A percentile compares a stretch with the other conserved stretches of the same genome.
Evolutionary conservation across 2,797 vertebrate species (phyloP).

Genomic region (Coilia nasus): DNA sequence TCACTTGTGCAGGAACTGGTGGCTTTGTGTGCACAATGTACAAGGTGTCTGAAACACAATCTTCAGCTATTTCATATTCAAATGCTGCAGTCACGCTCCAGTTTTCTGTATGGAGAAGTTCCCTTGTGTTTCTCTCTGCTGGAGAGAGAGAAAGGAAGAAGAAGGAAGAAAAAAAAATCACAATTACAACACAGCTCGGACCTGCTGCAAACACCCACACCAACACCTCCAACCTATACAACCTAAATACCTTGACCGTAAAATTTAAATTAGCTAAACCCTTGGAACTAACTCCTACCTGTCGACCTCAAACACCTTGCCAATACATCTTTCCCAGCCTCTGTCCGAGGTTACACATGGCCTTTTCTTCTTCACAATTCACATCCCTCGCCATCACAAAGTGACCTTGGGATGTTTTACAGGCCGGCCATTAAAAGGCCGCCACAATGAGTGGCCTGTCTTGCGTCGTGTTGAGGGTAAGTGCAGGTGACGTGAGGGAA

Average conservation of each 20-base stretch:
- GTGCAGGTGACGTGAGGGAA: constrained; percentile 49
- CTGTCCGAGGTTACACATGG: no score
- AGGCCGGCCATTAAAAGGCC: background rate
- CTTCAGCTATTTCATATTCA: constrained; percentile 80
- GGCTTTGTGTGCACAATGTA: constrained; percentile 76
- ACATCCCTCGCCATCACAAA: constrained; percentile 29
- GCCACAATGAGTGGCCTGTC: constrained; percentile 32
- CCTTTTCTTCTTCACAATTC: background rate
- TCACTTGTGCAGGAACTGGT: constrained; percentile 57
- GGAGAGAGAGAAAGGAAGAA: constrained; percentile 25
- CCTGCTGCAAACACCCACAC: background rate
- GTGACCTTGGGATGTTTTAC: background rate
- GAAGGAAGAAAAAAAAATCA: constrained; percentile 28
- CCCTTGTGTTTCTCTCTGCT: constrained; percentile 60
- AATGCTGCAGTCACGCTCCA: constrained; percentile 79
- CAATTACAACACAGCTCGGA: background rate
- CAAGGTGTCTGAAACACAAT: constrained; percentile 79
- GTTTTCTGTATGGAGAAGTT: constrained; percentile 73
- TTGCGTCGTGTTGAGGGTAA: constrained; percentile 42
- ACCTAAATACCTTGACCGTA: constrained; percentile 6
- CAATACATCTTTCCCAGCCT: background rate
- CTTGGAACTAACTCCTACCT: background rate
- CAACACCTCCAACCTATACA: background rate
- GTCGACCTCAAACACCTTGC: background rate
- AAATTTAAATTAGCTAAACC: background rate